phyloP scores from a whole-genome alignment of 2,888 invertebrate species.

The Colletes collaris region DNA sequence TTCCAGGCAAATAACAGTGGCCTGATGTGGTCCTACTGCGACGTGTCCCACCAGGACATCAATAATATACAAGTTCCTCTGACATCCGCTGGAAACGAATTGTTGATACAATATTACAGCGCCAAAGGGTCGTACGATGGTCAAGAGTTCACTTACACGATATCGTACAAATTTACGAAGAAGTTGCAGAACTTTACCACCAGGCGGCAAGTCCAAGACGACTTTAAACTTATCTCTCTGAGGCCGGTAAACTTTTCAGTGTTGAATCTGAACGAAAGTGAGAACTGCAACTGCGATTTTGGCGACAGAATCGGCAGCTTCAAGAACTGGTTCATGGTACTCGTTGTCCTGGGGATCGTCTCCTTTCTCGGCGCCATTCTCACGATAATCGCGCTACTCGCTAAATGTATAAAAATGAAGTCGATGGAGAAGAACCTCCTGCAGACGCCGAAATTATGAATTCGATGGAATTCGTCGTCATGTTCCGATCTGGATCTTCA shows the following conservation, averaged over 20 bases:
- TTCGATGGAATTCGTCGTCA: background rate
- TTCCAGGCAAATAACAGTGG: constrained; percentile 68
- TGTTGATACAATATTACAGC: constrained; percentile 77
- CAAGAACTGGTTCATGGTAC: constrained; percentile 78
- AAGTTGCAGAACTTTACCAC: constrained; percentile 67
- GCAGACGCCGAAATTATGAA: constrained; percentile 74
- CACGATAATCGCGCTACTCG: constrained; percentile 74
- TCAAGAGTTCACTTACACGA: constrained; percentile 77
- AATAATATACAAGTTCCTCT: constrained; percentile 78
- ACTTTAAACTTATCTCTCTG: constrained; percentile 73
- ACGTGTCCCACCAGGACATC: constrained; percentile 75
- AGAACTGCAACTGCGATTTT: constrained; percentile 76
- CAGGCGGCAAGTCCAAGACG: constrained; percentile 65
- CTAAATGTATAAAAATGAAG: constrained; percentile 74
- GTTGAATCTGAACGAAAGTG: constrained; percentile 74
- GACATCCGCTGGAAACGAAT: constrained; percentile 72
- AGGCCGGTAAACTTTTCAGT: constrained; percentile 76
- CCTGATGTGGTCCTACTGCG: constrained; percentile 77
- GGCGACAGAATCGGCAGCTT: constrained; percentile 76
- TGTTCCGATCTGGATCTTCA: no score
- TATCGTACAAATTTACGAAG: constrained; percentile 74
- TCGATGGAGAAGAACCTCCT: constrained; percentile 75
- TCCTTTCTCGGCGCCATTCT: constrained; percentile 76
- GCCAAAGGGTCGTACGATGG: constrained; percentile 76
- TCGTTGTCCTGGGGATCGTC: constrained; percentile 75